Base-by-base conservation (phyloP, 92 coral and sea anemone species). In the Galaxea fascicularis region DNA sequence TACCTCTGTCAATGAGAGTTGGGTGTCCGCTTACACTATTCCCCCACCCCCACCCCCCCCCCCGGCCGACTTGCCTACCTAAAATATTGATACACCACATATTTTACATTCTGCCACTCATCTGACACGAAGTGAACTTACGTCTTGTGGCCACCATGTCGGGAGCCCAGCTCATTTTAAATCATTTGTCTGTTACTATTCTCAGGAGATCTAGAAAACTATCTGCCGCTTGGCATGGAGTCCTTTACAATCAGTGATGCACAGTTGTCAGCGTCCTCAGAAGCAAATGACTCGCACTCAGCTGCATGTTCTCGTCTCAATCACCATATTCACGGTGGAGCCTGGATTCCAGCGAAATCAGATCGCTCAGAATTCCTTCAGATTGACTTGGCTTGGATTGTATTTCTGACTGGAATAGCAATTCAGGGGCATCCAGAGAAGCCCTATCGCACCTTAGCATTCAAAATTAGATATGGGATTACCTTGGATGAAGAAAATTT, bases 201-300 rank as follows among this genome's bases (percentile, higher is more conserved):
- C 74, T 69, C 10, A 4, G 17, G 4, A 74, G 46, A 22, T 25
- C 22, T 51, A 17, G n/a, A 0, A 41, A 31, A 65, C 0, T 47
- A 79, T n/a, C 73, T 47, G 25, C 25, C 73, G 29, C 62, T 79
- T 66, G 84, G 84, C 5, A 79, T 79, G 84, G 84, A 79, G 22
- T 65, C 63, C 18, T 29, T 65, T 14, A 30, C 64, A 17, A 79
- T 79, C 59, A 49, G 64, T 65, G 74, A 79, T 20, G 3, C 20
- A 4, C 74, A 79, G 13, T 8, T 79, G 16, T 41, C 74, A 29
- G 63, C 84, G 11, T 79, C 84, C 8, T 79, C 84, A 49, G 41
- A 79, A 29, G 45, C 18, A 7, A 31, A 79, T 28, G n/a, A 3
- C 21, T 29, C 20, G 6, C 28, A 47, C 52, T 54, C 74, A 6